phyloP scores from a whole-genome alignment of 1,140 invertebrate species.

The Radopholus similis region DNA sequence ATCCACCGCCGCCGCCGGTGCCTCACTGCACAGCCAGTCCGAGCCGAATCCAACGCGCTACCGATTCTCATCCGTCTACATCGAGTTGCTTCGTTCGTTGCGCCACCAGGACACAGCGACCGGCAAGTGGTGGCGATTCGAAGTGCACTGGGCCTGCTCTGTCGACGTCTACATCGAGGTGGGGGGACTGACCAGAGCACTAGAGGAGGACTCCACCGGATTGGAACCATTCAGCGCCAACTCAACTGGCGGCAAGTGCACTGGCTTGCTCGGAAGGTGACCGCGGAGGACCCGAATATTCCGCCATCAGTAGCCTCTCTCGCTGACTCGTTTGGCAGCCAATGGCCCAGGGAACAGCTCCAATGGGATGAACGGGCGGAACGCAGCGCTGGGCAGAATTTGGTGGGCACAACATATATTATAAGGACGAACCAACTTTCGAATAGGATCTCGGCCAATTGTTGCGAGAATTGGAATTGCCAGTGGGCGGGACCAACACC shows the following conservation, averaged over 20 bases:
- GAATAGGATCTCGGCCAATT: not conserved
- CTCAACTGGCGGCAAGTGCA: conserved; percentile 59
- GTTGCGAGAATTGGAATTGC: not conserved
- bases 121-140: conserved; percentile 48
- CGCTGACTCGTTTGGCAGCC: conserved; percentile 23
- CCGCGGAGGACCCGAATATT: conserved; percentile 16
- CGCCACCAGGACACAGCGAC: conserved; percentile 33
- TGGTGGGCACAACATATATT: conserved; percentile 18
- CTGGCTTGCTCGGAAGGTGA: conserved; percentile 53
- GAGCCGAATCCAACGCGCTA: conserved; percentile 66
- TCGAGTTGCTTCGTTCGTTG: conserved; percentile 51
- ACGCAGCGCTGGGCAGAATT: conserved; percentile 40
- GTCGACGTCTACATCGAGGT: conserved; percentile 66
- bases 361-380: conserved; percentile 39
- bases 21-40: conserved; percentile 50
- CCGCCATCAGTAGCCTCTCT: conserved; percentile 9
- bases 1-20: not conserved
- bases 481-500: not conserved
- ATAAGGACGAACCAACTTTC: not conserved
- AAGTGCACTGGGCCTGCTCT: conserved; percentile 62
- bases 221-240: conserved; percentile 31
- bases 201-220: too few relatives aligned
- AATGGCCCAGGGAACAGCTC: conserved; percentile 43
- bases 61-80: conserved; percentile 64
- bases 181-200: too few relatives aligned